Percentiles rank a stretch among this genome's conserved stretches.
Evolutionary conservation across 2,113 vertebrate species (phyloP).

Genomic region (Chunga burmeisteri): DNA sequence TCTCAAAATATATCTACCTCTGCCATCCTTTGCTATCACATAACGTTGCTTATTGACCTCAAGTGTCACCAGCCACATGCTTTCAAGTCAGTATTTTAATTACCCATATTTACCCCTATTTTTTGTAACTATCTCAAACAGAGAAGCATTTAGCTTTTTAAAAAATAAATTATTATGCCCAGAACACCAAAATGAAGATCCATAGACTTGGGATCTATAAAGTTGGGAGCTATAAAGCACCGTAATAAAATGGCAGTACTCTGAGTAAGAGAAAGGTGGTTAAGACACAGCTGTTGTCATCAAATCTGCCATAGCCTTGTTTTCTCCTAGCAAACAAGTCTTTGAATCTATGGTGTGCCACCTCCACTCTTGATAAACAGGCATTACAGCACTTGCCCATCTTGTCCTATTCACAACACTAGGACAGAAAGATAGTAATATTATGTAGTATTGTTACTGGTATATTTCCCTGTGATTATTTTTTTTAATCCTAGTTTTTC

Average conservation of each 20-base stretch:
- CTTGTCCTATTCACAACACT: neutral
- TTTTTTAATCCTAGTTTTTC: slow-evolving; percentile 55
- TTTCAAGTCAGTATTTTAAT: neutral
- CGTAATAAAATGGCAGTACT: neutral
- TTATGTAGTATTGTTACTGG: neutral
- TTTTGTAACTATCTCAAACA: neutral
- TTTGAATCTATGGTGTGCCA: neutral
- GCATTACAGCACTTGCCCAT: neutral
- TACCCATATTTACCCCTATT: neutral
- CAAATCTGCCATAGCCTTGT: neutral
- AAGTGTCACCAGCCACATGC: neutral
- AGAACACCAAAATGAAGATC: neutral
- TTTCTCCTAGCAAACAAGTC: neutral
- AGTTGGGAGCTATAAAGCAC: neutral
- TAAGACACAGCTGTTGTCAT: neutral
- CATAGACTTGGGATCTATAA: neutral
- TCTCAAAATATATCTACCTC: neutral
- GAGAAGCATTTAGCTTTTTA: neutral
- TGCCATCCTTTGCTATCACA: neutral
- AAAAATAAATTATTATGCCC: neutral
- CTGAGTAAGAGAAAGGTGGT: neutral
- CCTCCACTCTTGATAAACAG: neutral
- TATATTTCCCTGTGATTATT: slow-evolving; percentile 31
- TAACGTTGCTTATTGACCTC: neutral
- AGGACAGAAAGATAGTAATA: neutral